These are phyloP conservation scores for Meliscaeva auricollis DNA, from an alignment of 2,888 invertebrate genomes.

Conservation along the genomic window DNA sequence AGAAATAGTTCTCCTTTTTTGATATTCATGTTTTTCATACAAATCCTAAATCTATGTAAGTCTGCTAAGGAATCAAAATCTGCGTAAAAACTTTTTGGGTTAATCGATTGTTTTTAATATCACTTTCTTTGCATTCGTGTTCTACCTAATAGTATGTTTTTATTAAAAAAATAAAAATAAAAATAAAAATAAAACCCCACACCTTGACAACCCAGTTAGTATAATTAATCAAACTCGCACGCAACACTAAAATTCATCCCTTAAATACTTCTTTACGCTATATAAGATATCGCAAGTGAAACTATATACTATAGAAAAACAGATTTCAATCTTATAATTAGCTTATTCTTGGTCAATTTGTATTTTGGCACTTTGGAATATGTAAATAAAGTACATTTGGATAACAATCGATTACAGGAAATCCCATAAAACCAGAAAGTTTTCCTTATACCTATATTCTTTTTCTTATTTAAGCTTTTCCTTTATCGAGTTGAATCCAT, in stretches of 20 bases:
- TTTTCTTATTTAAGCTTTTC: not conserved
- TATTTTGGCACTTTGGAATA: conserved; percentile 13
- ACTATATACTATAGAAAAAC: not conserved
- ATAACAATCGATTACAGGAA: conserved; percentile 25
- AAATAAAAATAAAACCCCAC: conserved; percentile 3
- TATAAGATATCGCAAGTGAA: not conserved
- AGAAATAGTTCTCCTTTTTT: too few species aligned
- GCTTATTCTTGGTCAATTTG: conserved; percentile 10
- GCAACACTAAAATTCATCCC: conserved; percentile 7
- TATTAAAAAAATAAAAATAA: not conserved
- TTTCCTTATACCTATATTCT: not conserved
- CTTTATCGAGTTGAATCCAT: conserved; percentile 6
- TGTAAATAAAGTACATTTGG: conserved; percentile 18
- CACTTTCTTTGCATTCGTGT: not conserved
- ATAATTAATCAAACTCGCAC: conserved; percentile 31
- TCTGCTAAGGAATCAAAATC: too few species aligned
- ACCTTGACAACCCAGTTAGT: not conserved
- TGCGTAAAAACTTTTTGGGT: too few species aligned
- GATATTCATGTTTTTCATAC: too few species aligned
- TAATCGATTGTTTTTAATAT: too few species aligned
- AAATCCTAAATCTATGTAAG: too few species aligned
- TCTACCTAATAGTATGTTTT: not conserved
- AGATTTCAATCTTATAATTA: conserved; percentile 15
- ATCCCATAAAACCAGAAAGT: conserved; percentile 8
- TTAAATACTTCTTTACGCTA: not conserved